A percentile compares a stretch with the other conserved stretches of the same genome.
Evolutionary conservation across 1,140 invertebrate species (phyloP).

Genomic region (Drosophila lini): DNA sequence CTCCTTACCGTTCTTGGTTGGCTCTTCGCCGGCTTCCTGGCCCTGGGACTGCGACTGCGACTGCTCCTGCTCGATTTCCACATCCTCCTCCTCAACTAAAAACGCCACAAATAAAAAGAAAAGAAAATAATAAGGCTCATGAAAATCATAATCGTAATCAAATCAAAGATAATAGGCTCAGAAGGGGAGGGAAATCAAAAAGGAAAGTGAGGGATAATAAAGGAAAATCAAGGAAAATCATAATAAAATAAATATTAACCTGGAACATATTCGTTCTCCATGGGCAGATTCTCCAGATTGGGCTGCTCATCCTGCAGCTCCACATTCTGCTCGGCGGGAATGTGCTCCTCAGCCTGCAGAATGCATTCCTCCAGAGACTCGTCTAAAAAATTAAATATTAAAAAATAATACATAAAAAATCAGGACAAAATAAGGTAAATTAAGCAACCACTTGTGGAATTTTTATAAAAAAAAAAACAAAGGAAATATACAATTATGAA

Average conservation of each 20-base stretch:
- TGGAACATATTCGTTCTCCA: conserved; percentile 75
- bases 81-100: conserved; percentile 62
- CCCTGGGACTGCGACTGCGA: conserved; percentile 50
- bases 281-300: conserved; percentile 65
- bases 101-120: conserved; percentile 38
- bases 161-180: conserved; percentile 41
- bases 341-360: conserved; percentile 86
- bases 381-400: conserved; percentile 77
- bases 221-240: conserved; percentile 1
- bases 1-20: conserved; percentile 84
- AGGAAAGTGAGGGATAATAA: conserved; percentile 9
- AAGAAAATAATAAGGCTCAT: conserved; percentile 28
- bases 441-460: background rate
- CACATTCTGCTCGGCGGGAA: conserved; percentile 84
- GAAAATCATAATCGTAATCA: conserved; percentile 54
- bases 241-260: conserved; percentile 62
- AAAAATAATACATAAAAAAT: conserved; percentile 21
- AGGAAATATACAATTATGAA: conserved; percentile 8
- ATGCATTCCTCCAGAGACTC: conserved; percentile 87
- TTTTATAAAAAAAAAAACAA: conserved; percentile 29
- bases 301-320: conserved; percentile 82
- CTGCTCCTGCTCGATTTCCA: conserved; percentile 58
- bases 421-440: conserved; percentile 33
- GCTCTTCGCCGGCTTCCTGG: conserved; percentile 27
- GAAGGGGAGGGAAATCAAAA: background rate